Evolutionary conservation across 2,113 vertebrate species (phyloP).

Genomic region (Myiozetetes cayanensis): DNA sequence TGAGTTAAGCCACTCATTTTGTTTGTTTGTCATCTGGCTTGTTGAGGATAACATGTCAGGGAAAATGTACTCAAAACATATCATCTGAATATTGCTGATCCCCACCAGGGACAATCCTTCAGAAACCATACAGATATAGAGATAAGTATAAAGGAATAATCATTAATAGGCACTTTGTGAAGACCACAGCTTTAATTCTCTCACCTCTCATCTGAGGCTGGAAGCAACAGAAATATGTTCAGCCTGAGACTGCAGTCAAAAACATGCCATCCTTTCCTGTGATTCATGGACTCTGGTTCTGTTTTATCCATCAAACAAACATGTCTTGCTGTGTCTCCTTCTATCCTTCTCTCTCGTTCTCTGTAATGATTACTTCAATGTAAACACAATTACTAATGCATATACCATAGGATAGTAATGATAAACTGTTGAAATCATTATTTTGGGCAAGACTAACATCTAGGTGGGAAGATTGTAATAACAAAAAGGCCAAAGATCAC

Average conservation of each 20-base stretch:
- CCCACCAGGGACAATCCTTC: constrained; percentile 55
- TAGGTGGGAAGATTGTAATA: constrained; percentile 58
- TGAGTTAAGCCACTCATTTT: constrained; percentile 74
- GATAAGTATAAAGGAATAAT: constrained; percentile 14
- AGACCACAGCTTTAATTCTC: constrained; percentile 71
- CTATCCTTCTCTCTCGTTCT: not conserved
- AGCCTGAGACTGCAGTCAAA: constrained; percentile 51
- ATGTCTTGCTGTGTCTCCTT: constrained; percentile 14
- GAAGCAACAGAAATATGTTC: constrained; percentile 18
- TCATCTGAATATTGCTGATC: constrained; percentile 58
- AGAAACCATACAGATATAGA: constrained; percentile 45
- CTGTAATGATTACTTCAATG: constrained; percentile 8
- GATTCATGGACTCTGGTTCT: constrained; percentile 50
- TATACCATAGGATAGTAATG: constrained; percentile 17
- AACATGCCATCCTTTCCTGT: constrained; percentile 25
- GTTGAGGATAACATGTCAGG: constrained; percentile 61
- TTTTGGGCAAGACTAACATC: constrained; percentile 48
- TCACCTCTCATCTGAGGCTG: constrained; percentile 37
- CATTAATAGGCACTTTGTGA: constrained; percentile 58
- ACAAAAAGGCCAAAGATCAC: constrained; percentile 79
- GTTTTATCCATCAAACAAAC: constrained; percentile 19
- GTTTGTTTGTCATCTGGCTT: constrained; percentile 67
- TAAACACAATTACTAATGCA: constrained; percentile 41
- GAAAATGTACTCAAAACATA: constrained; percentile 54
- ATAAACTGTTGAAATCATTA: constrained; percentile 36